phyloP scores from a whole-genome alignment of 2,888 invertebrate genomes.

The Sepiola atlantica region DNA sequence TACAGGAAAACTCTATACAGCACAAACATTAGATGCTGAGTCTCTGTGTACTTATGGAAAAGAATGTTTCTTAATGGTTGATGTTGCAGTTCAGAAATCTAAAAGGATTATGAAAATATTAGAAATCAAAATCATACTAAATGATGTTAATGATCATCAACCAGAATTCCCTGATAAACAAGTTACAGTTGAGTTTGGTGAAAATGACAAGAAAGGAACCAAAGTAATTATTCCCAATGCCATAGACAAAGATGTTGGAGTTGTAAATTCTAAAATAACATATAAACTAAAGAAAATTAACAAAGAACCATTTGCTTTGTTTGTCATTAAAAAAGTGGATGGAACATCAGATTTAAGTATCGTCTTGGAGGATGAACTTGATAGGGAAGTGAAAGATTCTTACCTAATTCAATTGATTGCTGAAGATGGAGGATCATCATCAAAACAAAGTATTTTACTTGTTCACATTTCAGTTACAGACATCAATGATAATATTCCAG shows the following conservation, averaged over 20 bases:
- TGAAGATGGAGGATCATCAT: background rate
- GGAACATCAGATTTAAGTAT: slow-evolving; percentile 19
- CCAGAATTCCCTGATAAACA: background rate
- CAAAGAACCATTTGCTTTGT: background rate
- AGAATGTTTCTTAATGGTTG: background rate
- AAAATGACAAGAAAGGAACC: background rate
- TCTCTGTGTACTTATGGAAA: too few species aligned
- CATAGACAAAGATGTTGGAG: background rate
- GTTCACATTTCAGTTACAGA: background rate
- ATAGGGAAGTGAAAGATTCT: slow-evolving; percentile 14
- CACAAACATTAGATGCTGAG: background rate
- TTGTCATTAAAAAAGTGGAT: slow-evolving; percentile 1
- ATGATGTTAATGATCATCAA: background rate
- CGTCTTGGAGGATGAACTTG: background rate
- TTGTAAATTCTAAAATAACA: background rate
- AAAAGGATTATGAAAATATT: background rate
- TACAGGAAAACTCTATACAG: background rate
- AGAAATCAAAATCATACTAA: background rate
- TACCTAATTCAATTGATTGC: background rate
- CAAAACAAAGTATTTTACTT: background rate
- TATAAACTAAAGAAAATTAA: background rate
- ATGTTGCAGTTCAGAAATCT: background rate
- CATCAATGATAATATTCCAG: background rate
- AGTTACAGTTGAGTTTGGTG: background rate
- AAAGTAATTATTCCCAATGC: background rate